Base-by-base conservation (phyloP, 1,140 invertebrate genomes). In the Eciton burchellii region DNA sequence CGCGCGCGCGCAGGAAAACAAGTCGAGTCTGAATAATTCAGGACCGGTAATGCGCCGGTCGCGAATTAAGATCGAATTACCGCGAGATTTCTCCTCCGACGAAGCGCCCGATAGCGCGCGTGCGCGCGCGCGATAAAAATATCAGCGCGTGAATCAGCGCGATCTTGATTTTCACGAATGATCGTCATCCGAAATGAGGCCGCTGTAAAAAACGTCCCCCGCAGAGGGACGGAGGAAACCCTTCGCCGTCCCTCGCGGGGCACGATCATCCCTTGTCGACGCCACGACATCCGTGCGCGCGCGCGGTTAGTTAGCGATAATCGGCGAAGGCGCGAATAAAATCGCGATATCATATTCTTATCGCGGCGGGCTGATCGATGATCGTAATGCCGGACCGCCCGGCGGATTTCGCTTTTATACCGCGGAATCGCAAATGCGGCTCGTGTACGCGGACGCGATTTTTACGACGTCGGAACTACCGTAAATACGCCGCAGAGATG, bases 11-110 rank as follows among this genome's bases (percentile, higher is more conserved):
- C 70, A 41, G 57, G 49, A 73, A 81, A 81, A 81, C 73, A 81
- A 81, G 73, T 81, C 73, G 73, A 54, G 45, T 81, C 60, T 81
- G 77, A 81, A 81, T 81, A 72, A 81, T 81, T 81, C 77, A 81
- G 24, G 70, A 73, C 43, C 68, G 21, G 26, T 52, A 72, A 81
- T 81, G 43, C 68, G 54, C 43, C 60, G 14, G n/a, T 21, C 19
- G 24, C 54, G 57, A 73, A 81, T 81, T 81, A 81, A 81, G 68
- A 81, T 81, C 68, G 29, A 73, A 73, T 81, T 73, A 81, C 9
- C 26, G 14, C 43, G 45, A 35, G 77, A 71, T 81, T 81, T 81
- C 60, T 73, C 77, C 14, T 81, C 52, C 56, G 26, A 43, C 12
- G 24, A 16, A 19, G 6, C 35, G 6, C 35, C 16, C 12, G 21